Evolutionary conservation across 2,797 vertebrate species (phyloP).

Genomic region (Emydoidea blandingii): DNA sequence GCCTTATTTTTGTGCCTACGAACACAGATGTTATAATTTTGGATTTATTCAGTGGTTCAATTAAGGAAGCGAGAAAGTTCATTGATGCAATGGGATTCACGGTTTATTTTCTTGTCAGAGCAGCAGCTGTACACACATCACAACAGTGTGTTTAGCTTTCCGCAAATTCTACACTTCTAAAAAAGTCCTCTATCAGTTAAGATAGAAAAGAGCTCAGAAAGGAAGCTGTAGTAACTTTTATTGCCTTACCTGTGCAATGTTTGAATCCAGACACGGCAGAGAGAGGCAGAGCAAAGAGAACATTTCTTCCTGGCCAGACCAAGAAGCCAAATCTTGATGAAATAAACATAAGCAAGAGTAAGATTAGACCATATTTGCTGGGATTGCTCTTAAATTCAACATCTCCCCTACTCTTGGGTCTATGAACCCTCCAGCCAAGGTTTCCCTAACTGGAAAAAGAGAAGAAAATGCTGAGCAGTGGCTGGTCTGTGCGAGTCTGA

Average conservation of each 20-base stretch:
- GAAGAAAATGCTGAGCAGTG: not conserved
- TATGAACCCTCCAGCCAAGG: not conserved
- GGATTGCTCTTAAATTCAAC: not conserved
- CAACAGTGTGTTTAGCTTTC: not conserved
- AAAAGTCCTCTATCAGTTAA: not conserved
- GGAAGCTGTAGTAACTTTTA: not conserved
- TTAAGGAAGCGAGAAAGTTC: not conserved
- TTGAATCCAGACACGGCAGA: rapidly evolving
- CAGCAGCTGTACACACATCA: not conserved
- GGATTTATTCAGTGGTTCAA: not conserved
- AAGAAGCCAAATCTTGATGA: not conserved
- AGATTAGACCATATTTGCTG: not conserved
- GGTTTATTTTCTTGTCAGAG: rapidly evolving
- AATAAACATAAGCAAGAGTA: not conserved
- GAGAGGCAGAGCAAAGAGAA: not conserved
- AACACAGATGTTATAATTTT: not conserved
- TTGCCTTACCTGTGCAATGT: not conserved
- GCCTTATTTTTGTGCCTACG: not conserved
- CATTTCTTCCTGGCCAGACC: not conserved
- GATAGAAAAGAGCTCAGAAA: not conserved
- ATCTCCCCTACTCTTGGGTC: not conserved
- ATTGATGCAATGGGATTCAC: not conserved
- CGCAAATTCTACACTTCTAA: not conserved
- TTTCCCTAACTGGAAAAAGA: not conserved
- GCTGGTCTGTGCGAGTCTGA: not conserved